Percentiles rank a stretch among this genome's conserved stretches.
phyloP scores from a whole-genome alignment of 1,140 invertebrate genomes.

The Lysiphlebus fabarum region DNA sequence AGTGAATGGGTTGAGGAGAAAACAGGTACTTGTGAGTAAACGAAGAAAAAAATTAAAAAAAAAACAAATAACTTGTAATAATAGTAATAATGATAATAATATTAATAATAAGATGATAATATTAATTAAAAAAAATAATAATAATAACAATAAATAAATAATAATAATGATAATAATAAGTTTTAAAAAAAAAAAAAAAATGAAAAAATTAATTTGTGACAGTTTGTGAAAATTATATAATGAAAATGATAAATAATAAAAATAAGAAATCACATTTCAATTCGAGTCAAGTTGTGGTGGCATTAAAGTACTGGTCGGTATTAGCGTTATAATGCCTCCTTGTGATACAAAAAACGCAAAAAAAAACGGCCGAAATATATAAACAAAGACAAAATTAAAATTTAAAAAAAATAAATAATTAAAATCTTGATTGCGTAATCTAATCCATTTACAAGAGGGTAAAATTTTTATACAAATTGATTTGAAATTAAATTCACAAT shows the following conservation, averaged over 20 bases:
- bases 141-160: too few relatives aligned
- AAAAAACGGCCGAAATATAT: slow-evolving; percentile 21
- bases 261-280: slow-evolving; percentile 28
- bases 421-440: too few relatives aligned
- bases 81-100: background rate
- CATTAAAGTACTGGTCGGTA: slow-evolving; percentile 35
- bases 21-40: slow-evolving; percentile 17
- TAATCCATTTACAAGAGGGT: too few relatives aligned
- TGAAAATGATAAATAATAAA: background rate
- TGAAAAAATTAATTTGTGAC: slow-evolving; percentile 16
- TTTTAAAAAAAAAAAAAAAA: slow-evolving; percentile 9
- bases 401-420: too few relatives aligned
- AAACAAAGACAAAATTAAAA: slow-evolving; percentile 8
- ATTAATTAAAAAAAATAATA: too few relatives aligned
- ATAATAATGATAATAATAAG: background rate
- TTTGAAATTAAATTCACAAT: slow-evolving; percentile 12
- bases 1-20: too few relatives aligned
- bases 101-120: too few relatives aligned
- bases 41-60: slow-evolving; percentile 16
- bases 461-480: background rate
- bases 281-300: slow-evolving; percentile 36
- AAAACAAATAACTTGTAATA: slow-evolving; percentile 21
- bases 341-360: slow-evolving; percentile 29
- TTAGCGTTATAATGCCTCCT: slow-evolving; percentile 32
- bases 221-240: background rate